Conservation (phyloP, 2,113 vertebrate species). For the Sinocyclocheilus maitianheensis region DNA sequence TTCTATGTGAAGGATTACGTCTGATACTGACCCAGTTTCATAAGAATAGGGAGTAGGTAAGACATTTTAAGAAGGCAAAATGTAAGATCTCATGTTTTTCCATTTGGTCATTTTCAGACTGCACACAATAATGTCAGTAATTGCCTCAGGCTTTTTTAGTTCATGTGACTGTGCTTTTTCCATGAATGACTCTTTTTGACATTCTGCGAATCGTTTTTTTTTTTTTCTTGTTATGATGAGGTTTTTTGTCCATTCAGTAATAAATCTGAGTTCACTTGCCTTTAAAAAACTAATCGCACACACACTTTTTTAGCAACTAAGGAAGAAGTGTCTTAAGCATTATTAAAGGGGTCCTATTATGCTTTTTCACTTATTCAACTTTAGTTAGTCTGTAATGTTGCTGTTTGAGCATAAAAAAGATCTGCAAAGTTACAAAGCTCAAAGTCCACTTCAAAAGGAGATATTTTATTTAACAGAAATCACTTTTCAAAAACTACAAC, state of each 20-base stretch:
- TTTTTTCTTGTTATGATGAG: neutral
- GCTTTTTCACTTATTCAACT: too few species aligned
- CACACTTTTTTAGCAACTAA: neutral
- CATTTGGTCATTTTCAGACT: neutral
- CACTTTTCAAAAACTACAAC: too few species aligned
- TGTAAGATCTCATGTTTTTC: neutral
- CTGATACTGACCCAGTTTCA: conserved; percentile 8
- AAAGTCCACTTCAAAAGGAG: too few species aligned
- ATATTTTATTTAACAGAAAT: too few species aligned
- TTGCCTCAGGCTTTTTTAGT: conserved; percentile 14
- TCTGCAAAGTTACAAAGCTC: too few species aligned
- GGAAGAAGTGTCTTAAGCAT: neutral
- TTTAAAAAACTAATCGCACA: neutral
- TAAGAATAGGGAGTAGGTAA: neutral
- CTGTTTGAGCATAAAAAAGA: too few species aligned
- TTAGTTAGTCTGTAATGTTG: too few species aligned
- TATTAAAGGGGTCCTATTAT: neutral
- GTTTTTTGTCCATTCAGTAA: neutral
- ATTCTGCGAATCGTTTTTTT: neutral
- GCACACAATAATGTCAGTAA: conserved; percentile 12
- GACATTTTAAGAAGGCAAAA: conserved; percentile 1
- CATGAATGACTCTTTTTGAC: neutral
- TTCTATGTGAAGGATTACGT: neutral
- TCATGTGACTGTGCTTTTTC: conserved; percentile 22
- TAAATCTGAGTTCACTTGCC: neutral